Percentiles rank a stretch among this genome's conserved stretches.
These are phyloP conservation scores for Disparrhopalites patrizii DNA, from an alignment of 2,888 invertebrate genomes.

Conservation along the genomic window DNA sequence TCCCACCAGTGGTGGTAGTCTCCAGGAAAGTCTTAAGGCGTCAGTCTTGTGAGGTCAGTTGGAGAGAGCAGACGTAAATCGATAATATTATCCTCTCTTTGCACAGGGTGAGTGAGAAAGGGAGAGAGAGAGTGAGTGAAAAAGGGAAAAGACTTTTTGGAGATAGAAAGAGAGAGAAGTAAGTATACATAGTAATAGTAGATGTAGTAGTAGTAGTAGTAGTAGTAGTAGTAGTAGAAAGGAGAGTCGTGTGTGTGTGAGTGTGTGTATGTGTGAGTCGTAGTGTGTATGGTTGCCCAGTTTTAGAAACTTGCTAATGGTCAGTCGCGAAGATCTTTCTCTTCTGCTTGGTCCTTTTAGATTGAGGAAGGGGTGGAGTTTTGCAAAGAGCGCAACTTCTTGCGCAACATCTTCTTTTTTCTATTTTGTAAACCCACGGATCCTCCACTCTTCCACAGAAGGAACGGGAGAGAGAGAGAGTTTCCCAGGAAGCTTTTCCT, in stretches of 20 bases:
- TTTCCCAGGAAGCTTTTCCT: constrained; percentile 10
- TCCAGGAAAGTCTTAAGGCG: constrained; percentile 20
- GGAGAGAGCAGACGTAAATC: constrained; percentile 32
- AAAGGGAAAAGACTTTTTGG: not conserved
- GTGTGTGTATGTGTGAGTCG: constrained; percentile 11
- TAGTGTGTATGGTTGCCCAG: constrained; percentile 27
- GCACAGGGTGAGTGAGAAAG: not conserved
- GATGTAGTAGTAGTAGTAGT: not conserved
- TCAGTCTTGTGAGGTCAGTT: constrained; percentile 32
- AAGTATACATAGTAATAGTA: not conserved
- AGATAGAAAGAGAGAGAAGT: constrained; percentile 9
- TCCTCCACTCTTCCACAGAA: not conserved
- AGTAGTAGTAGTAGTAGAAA: not conserved
- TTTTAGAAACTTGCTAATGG: constrained; percentile 30
- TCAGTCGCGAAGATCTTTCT: constrained; percentile 32
- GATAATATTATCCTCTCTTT: constrained; percentile 28
- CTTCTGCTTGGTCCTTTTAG: constrained; percentile 28
- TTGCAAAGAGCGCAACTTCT: constrained; percentile 30
- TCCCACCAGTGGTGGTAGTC: constrained; percentile 3
- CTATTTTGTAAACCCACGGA: constrained; percentile 12
- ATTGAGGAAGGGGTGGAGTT: constrained; percentile 29
- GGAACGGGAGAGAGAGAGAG: constrained; percentile 9
- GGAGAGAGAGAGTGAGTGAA: not conserved
- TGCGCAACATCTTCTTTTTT: constrained; percentile 29
- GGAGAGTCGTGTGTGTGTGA: constrained; percentile 8